Evolutionary conservation across 2,888 invertebrate species (phyloP).

Genomic region (Tenthredo scrophulariae): DNA sequence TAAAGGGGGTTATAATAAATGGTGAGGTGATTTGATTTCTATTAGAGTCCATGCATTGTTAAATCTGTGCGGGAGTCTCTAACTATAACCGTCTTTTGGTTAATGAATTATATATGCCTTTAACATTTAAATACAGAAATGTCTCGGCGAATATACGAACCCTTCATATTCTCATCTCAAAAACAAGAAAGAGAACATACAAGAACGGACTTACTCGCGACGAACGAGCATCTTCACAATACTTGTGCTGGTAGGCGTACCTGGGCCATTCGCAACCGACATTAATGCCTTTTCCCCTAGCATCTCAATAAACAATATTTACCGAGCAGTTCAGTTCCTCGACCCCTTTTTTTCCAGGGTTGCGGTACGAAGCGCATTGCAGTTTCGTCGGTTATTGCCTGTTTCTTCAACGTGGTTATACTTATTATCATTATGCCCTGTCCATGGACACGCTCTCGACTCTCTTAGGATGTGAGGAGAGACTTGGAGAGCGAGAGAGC

Average conservation of each 20-base stretch:
- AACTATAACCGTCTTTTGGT: constrained; percentile 14
- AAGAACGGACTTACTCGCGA: background rate
- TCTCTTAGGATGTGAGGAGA: background rate
- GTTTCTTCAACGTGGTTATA: background rate
- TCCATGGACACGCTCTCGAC: background rate
- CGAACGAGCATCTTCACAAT: background rate
- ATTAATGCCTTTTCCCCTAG: constrained; percentile 68
- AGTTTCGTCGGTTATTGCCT: background rate
- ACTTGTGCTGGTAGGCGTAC: background rate
- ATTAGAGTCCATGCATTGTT: constrained; percentile 74
- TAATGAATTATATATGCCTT: constrained; percentile 62
- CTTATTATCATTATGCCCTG: background rate
- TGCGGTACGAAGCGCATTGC: background rate
- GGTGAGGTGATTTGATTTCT: constrained; percentile 76
- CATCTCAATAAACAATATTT: constrained; percentile 69
- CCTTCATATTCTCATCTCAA: background rate
- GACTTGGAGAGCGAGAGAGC: background rate
- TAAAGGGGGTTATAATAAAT: constrained; percentile 67
- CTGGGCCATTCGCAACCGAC: constrained; percentile 56
- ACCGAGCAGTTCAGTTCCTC: constrained; percentile 57
- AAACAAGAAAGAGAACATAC: background rate
- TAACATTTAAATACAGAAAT: background rate
- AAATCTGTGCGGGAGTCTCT: constrained; percentile 67
- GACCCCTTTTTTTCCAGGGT: background rate
- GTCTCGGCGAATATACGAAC: background rate